Conservation (phyloP, 2,113 vertebrate species). For the Mormyrus iriodes region DNA sequence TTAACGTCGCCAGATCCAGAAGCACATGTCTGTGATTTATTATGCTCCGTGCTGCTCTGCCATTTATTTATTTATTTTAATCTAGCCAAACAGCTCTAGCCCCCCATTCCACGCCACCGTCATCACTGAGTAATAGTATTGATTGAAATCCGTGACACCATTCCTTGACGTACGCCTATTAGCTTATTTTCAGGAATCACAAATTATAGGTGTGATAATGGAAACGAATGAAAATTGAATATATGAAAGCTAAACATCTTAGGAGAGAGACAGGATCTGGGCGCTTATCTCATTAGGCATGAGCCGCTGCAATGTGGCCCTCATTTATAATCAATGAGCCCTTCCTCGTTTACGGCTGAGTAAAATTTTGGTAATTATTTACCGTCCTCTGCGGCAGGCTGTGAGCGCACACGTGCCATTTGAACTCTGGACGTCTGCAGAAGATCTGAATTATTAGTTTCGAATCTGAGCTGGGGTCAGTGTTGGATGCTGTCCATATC, state of each 20-base stretch:
- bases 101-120: background rate
- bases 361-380: background rate
- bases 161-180: conserved; percentile 9
- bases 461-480: background rate
- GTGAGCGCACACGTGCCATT: background rate
- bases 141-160: conserved; percentile 3
- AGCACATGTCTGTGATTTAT: background rate
- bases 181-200: background rate
- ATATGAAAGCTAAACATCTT: background rate
- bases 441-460: background rate
- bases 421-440: background rate
- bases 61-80: background rate
- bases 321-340: background rate
- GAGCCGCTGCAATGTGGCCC: background rate
- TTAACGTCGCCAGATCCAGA: background rate
- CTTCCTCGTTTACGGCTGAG: background rate
- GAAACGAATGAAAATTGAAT: conserved; percentile 11
- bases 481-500: background rate
- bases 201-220: conserved; percentile 5
- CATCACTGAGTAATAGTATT: conserved; percentile 8
- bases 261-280: background rate
- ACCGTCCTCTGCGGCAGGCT: background rate
- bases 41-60: background rate
- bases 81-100: background rate
- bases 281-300: background rate